These are phyloP conservation scores for Calliopum simillimum DNA, from an alignment of 2,888 invertebrate species.

Conservation along the genomic window DNA sequence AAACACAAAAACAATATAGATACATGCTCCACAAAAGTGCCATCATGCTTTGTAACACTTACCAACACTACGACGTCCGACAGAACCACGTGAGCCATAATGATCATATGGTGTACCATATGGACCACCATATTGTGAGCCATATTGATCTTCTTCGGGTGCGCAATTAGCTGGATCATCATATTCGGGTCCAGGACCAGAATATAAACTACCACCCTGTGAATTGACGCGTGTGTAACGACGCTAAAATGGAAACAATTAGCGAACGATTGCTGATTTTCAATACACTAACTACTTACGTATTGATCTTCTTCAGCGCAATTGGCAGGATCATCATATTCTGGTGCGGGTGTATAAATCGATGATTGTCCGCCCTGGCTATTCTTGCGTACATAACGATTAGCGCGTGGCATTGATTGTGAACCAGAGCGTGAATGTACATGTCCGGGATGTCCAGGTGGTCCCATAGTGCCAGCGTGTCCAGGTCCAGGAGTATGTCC, in stretches of 20 bases:
- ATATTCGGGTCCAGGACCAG: slow-evolving; percentile 83
- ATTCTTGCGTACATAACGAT: slow-evolving; percentile 78
- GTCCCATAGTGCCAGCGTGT: slow-evolving; percentile 86
- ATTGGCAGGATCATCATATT: slow-evolving; percentile 94
- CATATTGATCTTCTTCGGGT: slow-evolving; percentile 91
- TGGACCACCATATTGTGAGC: slow-evolving; percentile 80
- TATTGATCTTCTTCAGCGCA: slow-evolving; percentile 93
- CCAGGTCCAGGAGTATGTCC: slow-evolving; percentile 73
- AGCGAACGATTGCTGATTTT: neutral
- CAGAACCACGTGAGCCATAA: slow-evolving; percentile 87
- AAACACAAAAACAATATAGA: neutral
- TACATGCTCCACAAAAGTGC: neutral
- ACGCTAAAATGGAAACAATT: slow-evolving; percentile 62
- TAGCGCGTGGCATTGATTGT: slow-evolving; percentile 87
- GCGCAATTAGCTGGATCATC: slow-evolving; percentile 94
- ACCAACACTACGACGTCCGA: slow-evolving; percentile 75
- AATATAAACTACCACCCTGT: slow-evolving; percentile 74
- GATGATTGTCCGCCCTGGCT: slow-evolving; percentile 86
- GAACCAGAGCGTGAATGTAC: slow-evolving; percentile 87
- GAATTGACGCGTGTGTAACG: slow-evolving; percentile 80
- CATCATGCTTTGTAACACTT: slow-evolving; percentile 39
- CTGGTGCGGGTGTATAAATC: slow-evolving; percentile 85
- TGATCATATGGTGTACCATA: slow-evolving; percentile 91
- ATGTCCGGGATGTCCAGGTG: slow-evolving; percentile 82
- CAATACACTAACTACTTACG: slow-evolving; percentile 66